phyloP scores from a whole-genome alignment of 2,888 invertebrate genomes.

The Drosophila kanekoi region DNA sequence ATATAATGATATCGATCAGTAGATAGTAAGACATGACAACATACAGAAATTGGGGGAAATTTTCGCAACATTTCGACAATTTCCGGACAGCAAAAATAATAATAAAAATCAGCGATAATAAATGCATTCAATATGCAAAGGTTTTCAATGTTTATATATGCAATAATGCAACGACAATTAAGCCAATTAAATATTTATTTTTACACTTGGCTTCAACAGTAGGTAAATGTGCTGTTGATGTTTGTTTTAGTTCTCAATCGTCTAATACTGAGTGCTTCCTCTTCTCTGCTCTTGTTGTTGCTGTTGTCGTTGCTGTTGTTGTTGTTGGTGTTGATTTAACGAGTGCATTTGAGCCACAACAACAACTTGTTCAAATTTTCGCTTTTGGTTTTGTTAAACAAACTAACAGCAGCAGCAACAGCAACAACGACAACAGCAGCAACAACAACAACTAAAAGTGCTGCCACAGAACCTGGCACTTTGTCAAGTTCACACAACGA shows the following conservation, averaged over 20 bases:
- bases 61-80: constrained; percentile 34
- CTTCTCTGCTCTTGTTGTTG: constrained; percentile 1
- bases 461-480: constrained; percentile 55
- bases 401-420: constrained; percentile 37
- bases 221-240: constrained; percentile 41
- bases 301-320: constrained; percentile 24
- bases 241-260: constrained; percentile 51
- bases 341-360: constrained; percentile 51
- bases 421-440: constrained; percentile 4
- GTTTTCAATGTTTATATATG: constrained; percentile 63
- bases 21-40: not conserved
- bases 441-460: constrained; percentile 43
- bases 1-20: not conserved
- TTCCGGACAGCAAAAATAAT: constrained; percentile 29
- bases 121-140: constrained; percentile 55
- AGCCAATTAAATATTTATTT: constrained; percentile 72
- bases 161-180: constrained; percentile 69
- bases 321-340: constrained; percentile 44
- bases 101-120: constrained; percentile 43
- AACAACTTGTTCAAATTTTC: constrained; percentile 61
- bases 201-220: constrained; percentile 53
- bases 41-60: constrained; percentile 4
- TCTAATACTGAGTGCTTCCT: constrained; percentile 25
- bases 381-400: constrained; percentile 57
- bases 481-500: constrained; percentile 63